Conservation (phyloP, 2,888 invertebrate species). For the Buathra laborator region DNA sequence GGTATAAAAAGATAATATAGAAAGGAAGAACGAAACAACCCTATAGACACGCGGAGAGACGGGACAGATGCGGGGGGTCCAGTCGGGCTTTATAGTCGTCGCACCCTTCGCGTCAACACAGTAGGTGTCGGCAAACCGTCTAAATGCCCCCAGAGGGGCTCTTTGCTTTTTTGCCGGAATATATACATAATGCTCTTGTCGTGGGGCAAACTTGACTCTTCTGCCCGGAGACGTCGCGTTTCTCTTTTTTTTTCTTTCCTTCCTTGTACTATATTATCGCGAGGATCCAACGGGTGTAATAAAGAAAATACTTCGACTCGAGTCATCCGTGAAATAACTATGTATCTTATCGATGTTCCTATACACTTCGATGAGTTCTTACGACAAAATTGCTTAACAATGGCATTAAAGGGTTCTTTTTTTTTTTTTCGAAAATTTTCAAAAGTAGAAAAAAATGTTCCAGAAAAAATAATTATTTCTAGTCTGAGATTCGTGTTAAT, state of each 20-base stretch:
- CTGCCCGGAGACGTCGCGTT: constrained; percentile 34
- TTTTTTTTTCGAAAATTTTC: neutral
- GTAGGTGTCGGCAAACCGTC: constrained; percentile 73
- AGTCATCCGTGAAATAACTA: constrained; percentile 60
- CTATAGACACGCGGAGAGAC: constrained; percentile 49
- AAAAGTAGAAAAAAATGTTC: neutral
- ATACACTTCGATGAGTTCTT: neutral
- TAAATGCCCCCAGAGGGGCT: constrained; percentile 74
- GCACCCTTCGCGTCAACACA: constrained; percentile 72
- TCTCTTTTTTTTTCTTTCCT: constrained; percentile 39
- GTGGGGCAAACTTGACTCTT: constrained; percentile 66
- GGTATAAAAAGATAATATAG: constrained; percentile 42
- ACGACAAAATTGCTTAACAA: neutral
- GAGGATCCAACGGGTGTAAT: constrained; percentile 49
- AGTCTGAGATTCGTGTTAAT: too few species aligned
- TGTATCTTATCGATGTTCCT: neutral
- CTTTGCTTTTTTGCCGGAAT: constrained; percentile 62
- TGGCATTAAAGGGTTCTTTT: neutral
- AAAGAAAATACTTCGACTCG: constrained; percentile 56
- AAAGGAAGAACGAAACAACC: constrained; percentile 51
- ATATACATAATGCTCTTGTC: constrained; percentile 61
- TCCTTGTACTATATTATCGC: constrained; percentile 43
- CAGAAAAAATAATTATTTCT: too few species aligned
- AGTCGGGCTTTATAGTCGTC: constrained; percentile 64
- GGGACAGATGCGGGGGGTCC: constrained; percentile 73